phyloP scores from a whole-genome alignment of 2,888 invertebrate genomes.

The Erebia palarica region DNA sequence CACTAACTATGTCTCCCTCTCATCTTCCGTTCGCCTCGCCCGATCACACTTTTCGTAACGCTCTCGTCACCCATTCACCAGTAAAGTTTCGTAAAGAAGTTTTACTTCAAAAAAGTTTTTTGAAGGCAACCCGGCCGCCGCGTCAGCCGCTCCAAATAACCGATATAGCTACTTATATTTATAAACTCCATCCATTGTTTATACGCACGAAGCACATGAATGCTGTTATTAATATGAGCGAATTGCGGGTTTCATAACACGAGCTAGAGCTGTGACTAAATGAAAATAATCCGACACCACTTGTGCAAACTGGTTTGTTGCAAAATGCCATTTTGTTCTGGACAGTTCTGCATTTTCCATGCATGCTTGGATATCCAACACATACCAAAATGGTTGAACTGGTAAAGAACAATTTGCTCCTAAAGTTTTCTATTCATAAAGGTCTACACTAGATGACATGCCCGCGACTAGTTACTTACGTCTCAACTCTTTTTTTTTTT shows the following conservation, averaged over 20 bases:
- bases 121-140: neutral
- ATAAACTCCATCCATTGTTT: conserved; percentile 61
- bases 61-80: no score
- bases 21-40: no score
- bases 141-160: neutral
- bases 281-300: conserved; percentile 67
- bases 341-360: neutral
- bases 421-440: no score
- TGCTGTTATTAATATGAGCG: conserved; percentile 54
- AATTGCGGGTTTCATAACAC: conserved; percentile 64
- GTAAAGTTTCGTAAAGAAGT: no score
- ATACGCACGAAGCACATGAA: conserved; percentile 35
- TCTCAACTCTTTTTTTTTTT: no score
- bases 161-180: conserved; percentile 46
- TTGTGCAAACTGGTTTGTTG: conserved; percentile 55
- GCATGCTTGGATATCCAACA: neutral
- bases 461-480: no score
- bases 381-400: neutral
- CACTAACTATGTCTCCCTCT: no score
- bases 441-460: no score
- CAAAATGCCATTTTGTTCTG: conserved; percentile 15
- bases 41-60: no score
- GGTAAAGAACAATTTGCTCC: no score
- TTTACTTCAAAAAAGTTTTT: no score
- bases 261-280: conserved; percentile 51